Percentiles rank a stretch among this genome's conserved stretches.
These are phyloP conservation scores for Tyria jacobaeae DNA, from an alignment of 2,888 invertebrate genomes.

Conservation along the genomic window DNA sequence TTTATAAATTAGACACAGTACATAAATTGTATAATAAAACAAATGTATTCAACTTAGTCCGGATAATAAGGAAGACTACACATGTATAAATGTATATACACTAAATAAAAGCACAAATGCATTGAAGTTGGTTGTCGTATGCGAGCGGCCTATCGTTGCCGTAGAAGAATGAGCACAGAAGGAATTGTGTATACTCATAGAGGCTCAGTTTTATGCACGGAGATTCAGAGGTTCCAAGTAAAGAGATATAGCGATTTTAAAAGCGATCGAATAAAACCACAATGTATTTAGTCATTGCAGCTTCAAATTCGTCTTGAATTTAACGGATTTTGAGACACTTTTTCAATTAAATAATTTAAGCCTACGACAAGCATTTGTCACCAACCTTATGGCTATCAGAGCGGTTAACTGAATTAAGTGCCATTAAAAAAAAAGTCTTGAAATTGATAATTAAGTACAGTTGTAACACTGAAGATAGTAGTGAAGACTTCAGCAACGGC, in stretches of 20 bases:
- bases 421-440: no score
- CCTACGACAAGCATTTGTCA: no score
- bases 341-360: no score
- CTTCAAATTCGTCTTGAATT: no score
- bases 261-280: background rate
- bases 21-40: conserved; percentile 48
- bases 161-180: conserved; percentile 59
- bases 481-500: no score
- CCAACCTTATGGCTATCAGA: no score
- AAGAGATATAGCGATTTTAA: conserved; percentile 21
- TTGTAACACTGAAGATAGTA: no score
- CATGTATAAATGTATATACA: conserved; percentile 30
- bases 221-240: conserved; percentile 26
- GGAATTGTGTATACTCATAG: conserved; percentile 56
- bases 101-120: conserved; percentile 31
- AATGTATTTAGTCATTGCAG: background rate
- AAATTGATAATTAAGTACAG: no score
- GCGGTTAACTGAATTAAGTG: no score
- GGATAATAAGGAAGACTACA: conserved; percentile 48
- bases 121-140: conserved; percentile 37
- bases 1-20: conserved; percentile 33
- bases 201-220: conserved; percentile 45
- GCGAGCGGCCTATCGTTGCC: conserved; percentile 52
- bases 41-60: conserved; percentile 43
- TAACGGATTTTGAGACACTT: no score